Evolutionary conservation across 2,888 invertebrate species (phyloP).

Genomic region (Deilephila porcellus): DNA sequence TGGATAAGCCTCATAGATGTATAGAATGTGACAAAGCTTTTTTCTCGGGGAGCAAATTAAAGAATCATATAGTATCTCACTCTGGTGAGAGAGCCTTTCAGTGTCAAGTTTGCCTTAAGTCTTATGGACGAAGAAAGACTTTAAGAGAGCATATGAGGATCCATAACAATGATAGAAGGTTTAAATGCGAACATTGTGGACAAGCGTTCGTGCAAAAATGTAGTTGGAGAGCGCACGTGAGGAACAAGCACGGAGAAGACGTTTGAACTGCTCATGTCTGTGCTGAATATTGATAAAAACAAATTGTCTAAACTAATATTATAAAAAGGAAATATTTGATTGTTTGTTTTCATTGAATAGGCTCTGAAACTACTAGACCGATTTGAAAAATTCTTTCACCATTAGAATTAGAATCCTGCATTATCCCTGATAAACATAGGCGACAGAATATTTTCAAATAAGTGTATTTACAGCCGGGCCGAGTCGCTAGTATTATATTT

Average conservation of each 20-base stretch:
- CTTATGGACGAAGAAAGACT: conserved; percentile 48
- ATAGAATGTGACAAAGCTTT: conserved; percentile 56
- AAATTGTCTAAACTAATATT: neutral
- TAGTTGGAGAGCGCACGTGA: conserved; percentile 69
- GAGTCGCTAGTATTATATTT: no score
- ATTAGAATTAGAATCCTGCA: no score
- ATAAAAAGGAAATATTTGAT: no score
- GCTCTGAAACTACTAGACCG: no score
- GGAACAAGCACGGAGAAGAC: conserved; percentile 53
- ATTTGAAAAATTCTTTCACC: no score
- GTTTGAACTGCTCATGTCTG: conserved; percentile 31
- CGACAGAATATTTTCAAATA: no score
- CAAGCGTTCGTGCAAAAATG: conserved; percentile 58
- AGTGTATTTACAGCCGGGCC: no score
- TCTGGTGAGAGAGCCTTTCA: conserved; percentile 48
- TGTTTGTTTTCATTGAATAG: no score
- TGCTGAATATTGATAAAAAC: neutral
- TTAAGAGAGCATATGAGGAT: conserved; percentile 58
- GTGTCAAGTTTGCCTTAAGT: conserved; percentile 58
- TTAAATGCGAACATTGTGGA: conserved; percentile 53
- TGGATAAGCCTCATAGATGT: conserved; percentile 56
- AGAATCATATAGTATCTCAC: conserved; percentile 53
- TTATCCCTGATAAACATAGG: no score
- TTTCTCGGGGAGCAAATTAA: conserved; percentile 49
- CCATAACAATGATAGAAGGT: conserved; percentile 52